Evolutionary conservation across 2,888 invertebrate genomes (phyloP).

Genomic region (Euplagia quadripunctaria): DNA sequence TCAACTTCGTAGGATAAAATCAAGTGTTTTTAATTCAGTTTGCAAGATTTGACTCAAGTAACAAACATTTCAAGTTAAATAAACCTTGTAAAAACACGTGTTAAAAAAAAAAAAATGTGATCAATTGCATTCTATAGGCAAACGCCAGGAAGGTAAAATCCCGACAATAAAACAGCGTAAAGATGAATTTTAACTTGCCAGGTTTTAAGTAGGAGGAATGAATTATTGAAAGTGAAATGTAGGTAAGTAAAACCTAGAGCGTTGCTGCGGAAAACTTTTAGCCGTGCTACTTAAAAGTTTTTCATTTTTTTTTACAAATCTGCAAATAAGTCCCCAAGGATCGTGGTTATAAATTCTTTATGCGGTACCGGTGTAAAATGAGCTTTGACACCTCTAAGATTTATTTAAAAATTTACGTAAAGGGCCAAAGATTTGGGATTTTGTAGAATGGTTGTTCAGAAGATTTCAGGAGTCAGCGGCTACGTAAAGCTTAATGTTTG

Average conservation of each 20-base stretch:
- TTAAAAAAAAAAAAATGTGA: conserved; percentile 32
- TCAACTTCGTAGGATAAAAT: no score
- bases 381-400: conserved; percentile 27
- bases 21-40: no score
- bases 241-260: conserved; percentile 45
- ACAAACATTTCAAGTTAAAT: background rate
- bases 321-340: conserved; percentile 51
- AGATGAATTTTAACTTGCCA: conserved; percentile 47
- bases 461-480: conserved; percentile 27
- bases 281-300: conserved; percentile 58
- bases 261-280: conserved; percentile 45
- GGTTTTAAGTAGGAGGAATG: conserved; percentile 29
- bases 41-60: no score
- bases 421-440: conserved; percentile 19
- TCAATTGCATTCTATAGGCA: conserved; percentile 45
- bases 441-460: conserved; percentile 24
- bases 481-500: conserved; percentile 15
- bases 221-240: conserved; percentile 47
- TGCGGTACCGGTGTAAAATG: conserved; percentile 26
- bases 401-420: conserved; percentile 19
- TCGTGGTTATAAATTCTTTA: conserved; percentile 39
- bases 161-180: conserved; percentile 49
- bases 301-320: conserved; percentile 51
- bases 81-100: background rate
- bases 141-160: conserved; percentile 38